These are phyloP conservation scores for Acanthopagrus latus DNA, from an alignment of 2,797 vertebrate genomes.

Conservation along the genomic window DNA sequence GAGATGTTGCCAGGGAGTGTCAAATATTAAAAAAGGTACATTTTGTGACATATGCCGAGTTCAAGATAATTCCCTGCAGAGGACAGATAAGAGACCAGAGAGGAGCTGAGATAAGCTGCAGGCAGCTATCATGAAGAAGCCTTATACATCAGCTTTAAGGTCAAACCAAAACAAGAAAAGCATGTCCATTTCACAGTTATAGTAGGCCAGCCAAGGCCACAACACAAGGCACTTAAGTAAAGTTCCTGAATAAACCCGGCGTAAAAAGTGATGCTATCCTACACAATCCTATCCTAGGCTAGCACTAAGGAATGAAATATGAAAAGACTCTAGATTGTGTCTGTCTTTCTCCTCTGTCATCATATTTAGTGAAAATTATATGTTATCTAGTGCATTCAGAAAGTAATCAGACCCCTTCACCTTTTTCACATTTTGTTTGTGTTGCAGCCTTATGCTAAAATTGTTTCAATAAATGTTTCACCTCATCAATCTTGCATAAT, in stretches of 20 bases:
- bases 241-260: background rate
- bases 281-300: background rate
- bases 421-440: too few relatives aligned
- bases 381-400: too few relatives aligned
- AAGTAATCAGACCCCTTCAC: too few relatives aligned
- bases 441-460: too few relatives aligned
- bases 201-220: background rate
- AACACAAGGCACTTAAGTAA: background rate
- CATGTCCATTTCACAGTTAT: background rate
- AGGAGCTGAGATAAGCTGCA: constrained; percentile 33
- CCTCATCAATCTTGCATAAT: too few relatives aligned
- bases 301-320: background rate
- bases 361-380: background rate
- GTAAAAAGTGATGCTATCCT: background rate
- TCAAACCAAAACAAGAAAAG: constrained; percentile 23
- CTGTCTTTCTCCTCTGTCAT: background rate
- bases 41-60: constrained; percentile 46
- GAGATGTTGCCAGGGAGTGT: constrained; percentile 21
- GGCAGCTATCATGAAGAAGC: constrained; percentile 42
- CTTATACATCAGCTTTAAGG: constrained; percentile 47
- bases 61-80: constrained; percentile 57
- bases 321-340: background rate
- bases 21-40: constrained; percentile 46
- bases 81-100: constrained; percentile 65
- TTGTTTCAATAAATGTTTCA: too few relatives aligned